phyloP scores from a whole-genome alignment of 1,140 invertebrate species.

The Gonioctena quinquepunctata region DNA sequence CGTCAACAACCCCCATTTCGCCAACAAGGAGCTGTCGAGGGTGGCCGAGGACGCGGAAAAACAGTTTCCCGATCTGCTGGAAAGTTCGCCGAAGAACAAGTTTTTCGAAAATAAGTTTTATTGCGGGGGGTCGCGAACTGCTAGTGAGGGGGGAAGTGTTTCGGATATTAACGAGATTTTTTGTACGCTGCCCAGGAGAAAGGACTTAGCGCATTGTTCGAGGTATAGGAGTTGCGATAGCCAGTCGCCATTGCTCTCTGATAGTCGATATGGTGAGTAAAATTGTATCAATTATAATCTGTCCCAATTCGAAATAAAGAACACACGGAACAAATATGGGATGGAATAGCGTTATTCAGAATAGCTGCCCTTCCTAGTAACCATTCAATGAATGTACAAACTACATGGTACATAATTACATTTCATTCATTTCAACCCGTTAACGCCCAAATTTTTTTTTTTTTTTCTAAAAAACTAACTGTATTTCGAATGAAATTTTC shows the following conservation, averaged over 20 bases:
- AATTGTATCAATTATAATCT: background rate
- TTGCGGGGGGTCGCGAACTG: conserved; percentile 22
- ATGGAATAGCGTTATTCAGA: too few species aligned
- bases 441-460: conserved; percentile 4
- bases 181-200: conserved; percentile 65
- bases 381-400: too few species aligned
- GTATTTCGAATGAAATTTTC: background rate
- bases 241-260: conserved; percentile 67
- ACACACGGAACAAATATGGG: too few species aligned
- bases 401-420: too few species aligned
- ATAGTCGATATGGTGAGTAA: conserved; percentile 54
- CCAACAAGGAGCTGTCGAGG: conserved; percentile 57
- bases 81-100: conserved; percentile 59
- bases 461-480: background rate
- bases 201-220: conserved; percentile 48
- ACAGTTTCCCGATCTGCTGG: conserved; percentile 70
- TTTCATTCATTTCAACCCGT: too few species aligned
- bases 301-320: background rate
- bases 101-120: conserved; percentile 32
- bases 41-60: conserved; percentile 61
- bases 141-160: conserved; percentile 47
- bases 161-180: conserved; percentile 58
- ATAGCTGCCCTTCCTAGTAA: too few species aligned
- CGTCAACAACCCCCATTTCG: conserved; percentile 44
- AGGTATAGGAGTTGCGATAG: conserved; percentile 66